phyloP scores from a whole-genome alignment of 2,113 vertebrate genomes.

The Podocnemis expansa region DNA sequence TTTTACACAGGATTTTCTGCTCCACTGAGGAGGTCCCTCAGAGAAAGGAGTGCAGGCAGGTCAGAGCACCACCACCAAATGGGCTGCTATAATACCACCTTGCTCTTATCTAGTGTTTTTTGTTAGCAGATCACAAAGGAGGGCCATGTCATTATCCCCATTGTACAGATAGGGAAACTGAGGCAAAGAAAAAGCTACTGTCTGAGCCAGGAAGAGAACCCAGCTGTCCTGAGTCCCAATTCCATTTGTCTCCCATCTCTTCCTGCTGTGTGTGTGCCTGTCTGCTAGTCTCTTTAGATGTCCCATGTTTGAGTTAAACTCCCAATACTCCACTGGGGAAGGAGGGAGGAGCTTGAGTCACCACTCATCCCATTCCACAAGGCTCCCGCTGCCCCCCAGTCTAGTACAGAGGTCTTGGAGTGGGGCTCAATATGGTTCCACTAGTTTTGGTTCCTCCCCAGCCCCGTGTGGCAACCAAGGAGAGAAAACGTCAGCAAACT shows the following conservation, averaged over 20 bases:
- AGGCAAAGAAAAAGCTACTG: not conserved
- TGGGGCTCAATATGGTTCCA: not conserved
- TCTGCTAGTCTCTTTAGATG: not conserved
- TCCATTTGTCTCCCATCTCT: not conserved
- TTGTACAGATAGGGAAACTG: not conserved
- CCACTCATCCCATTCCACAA: not conserved
- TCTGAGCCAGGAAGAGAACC: not conserved
- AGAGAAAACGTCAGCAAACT: not conserved
- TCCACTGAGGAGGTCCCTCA: not conserved
- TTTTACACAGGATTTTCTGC: not conserved
- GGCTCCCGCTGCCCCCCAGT: rapidly evolving
- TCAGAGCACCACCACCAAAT: not conserved
- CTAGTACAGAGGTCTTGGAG: not conserved
- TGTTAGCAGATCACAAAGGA: not conserved
- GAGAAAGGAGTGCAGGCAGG: not conserved
- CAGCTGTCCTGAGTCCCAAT: not conserved
- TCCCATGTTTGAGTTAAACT: not conserved
- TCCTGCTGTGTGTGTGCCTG: not conserved
- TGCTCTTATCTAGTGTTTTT: not conserved
- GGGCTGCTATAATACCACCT: not conserved
- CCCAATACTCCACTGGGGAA: not conserved
- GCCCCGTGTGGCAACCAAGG: rapidly evolving
- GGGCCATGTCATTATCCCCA: not conserved
- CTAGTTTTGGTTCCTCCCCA: rapidly evolving
- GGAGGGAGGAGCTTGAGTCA: not conserved